Percentiles rank a stretch among this genome's conserved stretches.
Conservation (phyloP, 2,797 vertebrate genomes). For the Petrocephalus schoutedeni region DNA sequence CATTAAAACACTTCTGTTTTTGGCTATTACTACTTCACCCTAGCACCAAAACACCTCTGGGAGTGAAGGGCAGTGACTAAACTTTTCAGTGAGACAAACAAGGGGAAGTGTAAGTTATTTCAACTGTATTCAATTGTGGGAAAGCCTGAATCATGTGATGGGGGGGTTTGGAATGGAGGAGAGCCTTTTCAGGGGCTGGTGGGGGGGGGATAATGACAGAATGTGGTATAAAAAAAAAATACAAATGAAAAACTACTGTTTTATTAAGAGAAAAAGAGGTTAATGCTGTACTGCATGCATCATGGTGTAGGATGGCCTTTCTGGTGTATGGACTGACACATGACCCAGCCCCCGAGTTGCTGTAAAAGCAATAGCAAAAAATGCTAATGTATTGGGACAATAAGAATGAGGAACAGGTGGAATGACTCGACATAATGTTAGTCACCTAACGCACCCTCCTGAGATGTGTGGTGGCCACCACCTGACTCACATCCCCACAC, state of each 20-base stretch:
- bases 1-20: background rate
- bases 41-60: background rate
- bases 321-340: background rate
- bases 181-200: background rate
- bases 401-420: background rate
- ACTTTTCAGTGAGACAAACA: background rate
- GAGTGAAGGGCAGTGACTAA: background rate
- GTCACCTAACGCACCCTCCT: background rate
- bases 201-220: background rate
- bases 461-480: background rate
- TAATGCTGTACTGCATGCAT: background rate
- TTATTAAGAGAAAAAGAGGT: too few species aligned
- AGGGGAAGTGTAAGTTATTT: background rate
- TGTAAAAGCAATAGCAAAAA: background rate
- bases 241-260: background rate
- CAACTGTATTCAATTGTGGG: slow-evolving; percentile 4
- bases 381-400: background rate
- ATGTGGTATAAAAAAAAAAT: background rate
- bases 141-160: background rate
- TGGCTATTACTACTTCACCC: background rate
- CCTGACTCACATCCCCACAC: background rate
- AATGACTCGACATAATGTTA: background rate
- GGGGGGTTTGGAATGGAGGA: background rate
- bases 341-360: background rate
- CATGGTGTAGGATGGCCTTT: background rate